A percentile compares a stretch with the other conserved stretches of the same genome.
These are phyloP conservation scores for Zoanthus sociatus DNA, from an alignment of 92 coral and sea anemone genomes.

Conservation along the genomic window DNA sequence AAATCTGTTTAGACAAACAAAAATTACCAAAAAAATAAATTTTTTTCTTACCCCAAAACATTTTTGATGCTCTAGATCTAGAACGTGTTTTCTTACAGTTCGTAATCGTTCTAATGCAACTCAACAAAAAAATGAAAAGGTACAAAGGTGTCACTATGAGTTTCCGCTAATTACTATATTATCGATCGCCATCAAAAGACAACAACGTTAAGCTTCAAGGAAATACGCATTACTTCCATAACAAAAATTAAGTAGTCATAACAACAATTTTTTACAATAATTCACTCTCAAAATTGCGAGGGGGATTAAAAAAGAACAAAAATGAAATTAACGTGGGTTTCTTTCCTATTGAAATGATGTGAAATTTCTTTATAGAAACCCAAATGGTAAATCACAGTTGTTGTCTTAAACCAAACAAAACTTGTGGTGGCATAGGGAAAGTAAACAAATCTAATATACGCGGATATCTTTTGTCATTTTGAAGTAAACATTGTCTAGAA, in stretches of 20 bases:
- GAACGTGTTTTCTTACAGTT: neutral
- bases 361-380: slow-evolving; percentile 23
- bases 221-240: neutral
- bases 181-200: neutral
- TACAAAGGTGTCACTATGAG: slow-evolving; percentile 12
- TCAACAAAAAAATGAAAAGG: slow-evolving; percentile 19
- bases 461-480: slow-evolving; percentile 8
- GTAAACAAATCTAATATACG: slow-evolving; percentile 29
- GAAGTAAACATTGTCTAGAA: slow-evolving; percentile 6
- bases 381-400: slow-evolving; percentile 7
- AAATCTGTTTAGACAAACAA: neutral
- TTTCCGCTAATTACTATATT: slow-evolving; percentile 43
- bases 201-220: neutral
- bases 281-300: neutral
- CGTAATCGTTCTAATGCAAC: slow-evolving; percentile 6
- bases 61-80: neutral
- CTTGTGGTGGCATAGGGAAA: neutral
- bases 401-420: slow-evolving; percentile 4
- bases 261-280: neutral
- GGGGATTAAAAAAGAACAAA: neutral
- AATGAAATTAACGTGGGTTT: neutral
- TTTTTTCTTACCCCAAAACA: neutral
- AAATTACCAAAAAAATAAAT: neutral
- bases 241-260: neutral
- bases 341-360: slow-evolving; percentile 5